phyloP scores from a whole-genome alignment of 2,113 vertebrate genomes.

The Pygoscelis adeliae region DNA sequence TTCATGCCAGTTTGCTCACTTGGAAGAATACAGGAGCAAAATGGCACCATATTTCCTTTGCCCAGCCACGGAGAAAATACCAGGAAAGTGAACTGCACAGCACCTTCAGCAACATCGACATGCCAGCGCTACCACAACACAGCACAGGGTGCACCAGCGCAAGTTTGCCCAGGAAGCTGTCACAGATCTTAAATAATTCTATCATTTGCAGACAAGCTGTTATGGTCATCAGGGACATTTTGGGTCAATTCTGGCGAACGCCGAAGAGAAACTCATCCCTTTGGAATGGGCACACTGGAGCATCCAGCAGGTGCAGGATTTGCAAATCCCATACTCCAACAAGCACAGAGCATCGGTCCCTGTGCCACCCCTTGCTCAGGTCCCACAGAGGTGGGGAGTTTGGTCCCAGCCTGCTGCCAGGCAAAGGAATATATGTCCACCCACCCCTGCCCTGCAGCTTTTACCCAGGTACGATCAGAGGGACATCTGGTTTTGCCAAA shows the following conservation, averaged over 20 bases:
- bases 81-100: neutral
- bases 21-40: neutral
- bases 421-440: accelerated
- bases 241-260: neutral
- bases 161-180: neutral
- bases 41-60: accelerated
- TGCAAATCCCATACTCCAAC: neutral
- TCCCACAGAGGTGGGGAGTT: neutral
- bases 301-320: neutral
- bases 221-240: neutral
- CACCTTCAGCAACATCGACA: accelerated
- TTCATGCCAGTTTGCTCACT: neutral
- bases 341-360: too few relatives aligned
- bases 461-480: neutral
- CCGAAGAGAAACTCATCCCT: neutral
- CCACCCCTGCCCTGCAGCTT: neutral
- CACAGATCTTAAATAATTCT: neutral
- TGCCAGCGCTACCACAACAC: accelerated
- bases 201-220: neutral
- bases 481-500: neutral
- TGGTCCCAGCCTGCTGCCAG: neutral
- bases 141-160: neutral
- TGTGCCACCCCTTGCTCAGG: neutral
- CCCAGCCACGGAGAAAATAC: accelerated
- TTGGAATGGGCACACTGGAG: neutral